Conservation (phyloP, 30 jellyfish, hydroid and myxozoan genomes). For the Aurelia sp. region DNA sequence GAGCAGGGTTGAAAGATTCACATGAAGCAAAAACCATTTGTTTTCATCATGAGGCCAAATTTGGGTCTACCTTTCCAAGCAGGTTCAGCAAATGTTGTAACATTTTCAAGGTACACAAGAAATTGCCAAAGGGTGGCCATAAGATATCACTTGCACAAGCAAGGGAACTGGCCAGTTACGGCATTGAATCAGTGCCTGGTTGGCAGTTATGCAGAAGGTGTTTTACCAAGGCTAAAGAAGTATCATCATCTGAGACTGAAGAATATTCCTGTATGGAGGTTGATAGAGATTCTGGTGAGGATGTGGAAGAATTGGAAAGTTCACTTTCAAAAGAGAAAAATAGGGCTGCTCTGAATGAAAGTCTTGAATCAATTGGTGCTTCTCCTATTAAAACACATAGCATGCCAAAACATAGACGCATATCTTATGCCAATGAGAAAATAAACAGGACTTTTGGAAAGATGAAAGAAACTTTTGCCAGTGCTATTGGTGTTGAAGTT, state of each 20-base stretch:
- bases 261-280: neutral
- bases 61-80: slow-evolving; percentile 11
- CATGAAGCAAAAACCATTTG: slow-evolving; percentile 3
- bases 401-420: slow-evolving; percentile 25
- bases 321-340: neutral
- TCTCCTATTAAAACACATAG: slow-evolving; percentile 39
- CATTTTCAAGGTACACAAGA: slow-evolving; percentile 9
- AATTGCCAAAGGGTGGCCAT: slow-evolving; percentile 5
- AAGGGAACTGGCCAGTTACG: neutral
- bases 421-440: slow-evolving; percentile 25
- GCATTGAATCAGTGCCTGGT: slow-evolving; percentile 15
- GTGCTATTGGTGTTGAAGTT: slow-evolving; percentile 18
- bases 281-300: slow-evolving; percentile 12
- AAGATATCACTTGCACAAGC: slow-evolving; percentile 7
- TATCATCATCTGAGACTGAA: slow-evolving; percentile 9
- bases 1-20: slow-evolving; percentile 5
- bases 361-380: slow-evolving; percentile 25
- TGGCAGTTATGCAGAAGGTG: slow-evolving; percentile 10
- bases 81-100: slow-evolving; percentile 2
- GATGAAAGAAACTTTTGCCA: slow-evolving; percentile 3
- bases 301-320: slow-evolving; percentile 15
- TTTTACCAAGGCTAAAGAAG: neutral
- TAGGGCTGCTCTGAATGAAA: slow-evolving; percentile 20
- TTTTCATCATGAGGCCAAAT: slow-evolving; percentile 9
- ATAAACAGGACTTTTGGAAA: neutral